Conservation (phyloP, 1,140 invertebrate genomes). For the Acromyrmex heyeri region DNA sequence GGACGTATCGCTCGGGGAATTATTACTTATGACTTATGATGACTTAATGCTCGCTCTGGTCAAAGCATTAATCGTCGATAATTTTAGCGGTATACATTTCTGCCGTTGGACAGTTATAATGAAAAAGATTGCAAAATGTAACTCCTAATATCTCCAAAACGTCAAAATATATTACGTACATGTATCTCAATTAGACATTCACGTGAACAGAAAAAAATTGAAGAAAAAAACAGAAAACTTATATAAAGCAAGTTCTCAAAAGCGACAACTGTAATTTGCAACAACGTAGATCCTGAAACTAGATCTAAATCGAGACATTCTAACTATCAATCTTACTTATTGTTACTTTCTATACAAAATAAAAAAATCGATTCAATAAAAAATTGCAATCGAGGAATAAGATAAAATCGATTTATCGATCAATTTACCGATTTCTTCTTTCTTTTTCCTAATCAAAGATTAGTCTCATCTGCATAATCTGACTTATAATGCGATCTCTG, state of each 20-base stretch:
- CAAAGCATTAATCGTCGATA: constrained; percentile 32
- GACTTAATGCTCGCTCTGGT: constrained; percentile 27
- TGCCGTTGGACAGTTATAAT: not conserved
- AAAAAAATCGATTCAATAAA: not conserved
- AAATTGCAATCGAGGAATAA: not conserved
- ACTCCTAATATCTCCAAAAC: not conserved
- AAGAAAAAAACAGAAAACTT: not conserved
- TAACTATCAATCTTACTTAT: not conserved
- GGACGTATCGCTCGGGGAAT: constrained; percentile 29
- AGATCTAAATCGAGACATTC: not conserved
- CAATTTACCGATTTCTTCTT: not conserved
- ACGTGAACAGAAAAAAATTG: not conserved
- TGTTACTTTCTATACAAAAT: not conserved
- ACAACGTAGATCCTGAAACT: not conserved
- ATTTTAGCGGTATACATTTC: constrained; percentile 9
- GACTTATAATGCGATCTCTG: not conserved
- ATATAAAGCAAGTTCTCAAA: not conserved
- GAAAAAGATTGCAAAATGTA: not conserved
- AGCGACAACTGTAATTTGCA: constrained; percentile 20
- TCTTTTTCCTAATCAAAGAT: not conserved
- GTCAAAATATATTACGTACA: constrained; percentile 28
- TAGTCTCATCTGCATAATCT: not conserved
- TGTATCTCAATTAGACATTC: not conserved
- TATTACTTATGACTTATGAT: constrained; percentile 46
- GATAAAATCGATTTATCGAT: not conserved